Evolutionary conservation across 2,888 invertebrate species (phyloP).

Genomic region (Eulithis prunata): DNA sequence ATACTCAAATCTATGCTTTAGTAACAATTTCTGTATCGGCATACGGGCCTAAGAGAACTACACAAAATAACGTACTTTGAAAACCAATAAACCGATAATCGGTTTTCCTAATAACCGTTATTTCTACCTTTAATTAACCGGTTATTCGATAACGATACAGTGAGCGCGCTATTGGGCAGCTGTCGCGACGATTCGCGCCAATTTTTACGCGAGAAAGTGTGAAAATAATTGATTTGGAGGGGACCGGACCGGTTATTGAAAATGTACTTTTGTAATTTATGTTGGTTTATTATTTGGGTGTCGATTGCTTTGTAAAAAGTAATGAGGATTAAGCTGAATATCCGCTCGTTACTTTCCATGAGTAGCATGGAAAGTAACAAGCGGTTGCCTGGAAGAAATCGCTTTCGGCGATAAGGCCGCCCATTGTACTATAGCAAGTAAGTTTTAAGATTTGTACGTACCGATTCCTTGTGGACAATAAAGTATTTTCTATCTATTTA

Average conservation of each 20-base stretch:
- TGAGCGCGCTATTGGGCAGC: slow-evolving; percentile 38
- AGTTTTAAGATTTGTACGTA: too few species aligned
- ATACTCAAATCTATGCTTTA: too few species aligned
- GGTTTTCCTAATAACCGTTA: slow-evolving; percentile 23
- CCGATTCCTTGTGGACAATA: too few species aligned
- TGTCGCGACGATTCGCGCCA: slow-evolving; percentile 56
- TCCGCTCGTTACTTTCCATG: too few species aligned
- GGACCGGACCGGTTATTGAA: slow-evolving; percentile 44
- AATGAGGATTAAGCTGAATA: too few species aligned
- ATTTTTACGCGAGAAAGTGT: slow-evolving; percentile 71
- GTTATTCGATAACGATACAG: slow-evolving; percentile 57
- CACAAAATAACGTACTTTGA: background rate
- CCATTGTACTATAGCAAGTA: too few species aligned
- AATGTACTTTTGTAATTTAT: slow-evolving; percentile 11
- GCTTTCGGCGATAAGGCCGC: too few species aligned
- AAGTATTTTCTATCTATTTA: too few species aligned
- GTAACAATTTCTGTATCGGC: too few species aligned
- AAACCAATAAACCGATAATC: slow-evolving; percentile 11
- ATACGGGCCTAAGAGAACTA: too few species aligned
- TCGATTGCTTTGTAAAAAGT: background rate
- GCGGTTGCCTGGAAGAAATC: too few species aligned
- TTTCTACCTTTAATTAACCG: slow-evolving; percentile 32
- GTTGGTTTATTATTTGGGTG: background rate
- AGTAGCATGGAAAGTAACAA: too few species aligned
- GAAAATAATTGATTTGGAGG: slow-evolving; percentile 76